These are phyloP conservation scores for Bovichtus variegatus DNA, from an alignment of 2,797 vertebrate genomes.

Conservation along the genomic window DNA sequence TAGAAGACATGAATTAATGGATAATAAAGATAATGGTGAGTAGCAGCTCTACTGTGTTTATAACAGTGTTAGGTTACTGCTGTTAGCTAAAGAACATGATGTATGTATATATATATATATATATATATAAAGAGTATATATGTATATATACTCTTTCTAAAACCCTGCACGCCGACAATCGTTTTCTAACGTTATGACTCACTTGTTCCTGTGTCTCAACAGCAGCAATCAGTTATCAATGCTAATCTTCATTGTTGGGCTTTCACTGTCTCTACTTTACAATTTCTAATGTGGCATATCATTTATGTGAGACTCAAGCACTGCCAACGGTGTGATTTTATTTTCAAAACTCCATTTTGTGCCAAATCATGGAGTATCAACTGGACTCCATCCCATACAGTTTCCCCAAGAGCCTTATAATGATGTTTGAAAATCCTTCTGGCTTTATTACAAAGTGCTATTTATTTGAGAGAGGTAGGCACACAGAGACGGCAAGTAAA, in stretches of 20 bases:
- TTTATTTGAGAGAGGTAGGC: conserved; percentile 44
- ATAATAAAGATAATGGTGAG: too few species aligned
- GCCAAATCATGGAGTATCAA: conserved; percentile 29
- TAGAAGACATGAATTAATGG: too few species aligned
- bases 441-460: conserved; percentile 63
- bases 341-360: conserved; percentile 41
- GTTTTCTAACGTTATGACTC: not conserved
- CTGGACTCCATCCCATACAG: conserved; percentile 31
- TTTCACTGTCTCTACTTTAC: conserved; percentile 5
- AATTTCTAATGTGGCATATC: conserved; percentile 14
- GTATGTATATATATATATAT: too few species aligned
- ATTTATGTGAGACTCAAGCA: conserved; percentile 20
- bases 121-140: too few species aligned
- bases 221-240: conserved; percentile 8
- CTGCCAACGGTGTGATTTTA: conserved; percentile 13
- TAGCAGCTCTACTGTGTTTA: too few species aligned
- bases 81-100: too few species aligned
- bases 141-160: too few species aligned
- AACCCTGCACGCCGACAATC: too few species aligned
- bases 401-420: conserved; percentile 49
- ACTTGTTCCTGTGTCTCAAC: conserved; percentile 9
- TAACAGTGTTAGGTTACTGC: too few species aligned
- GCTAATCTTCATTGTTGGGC: conserved; percentile 17
- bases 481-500: conserved; percentile 23
- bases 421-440: conserved; percentile 60